Percentiles rank a stretch among this genome's conserved stretches.
phyloP scores from a whole-genome alignment of 1,140 invertebrate species.

The Lutraria rhynchaena region DNA sequence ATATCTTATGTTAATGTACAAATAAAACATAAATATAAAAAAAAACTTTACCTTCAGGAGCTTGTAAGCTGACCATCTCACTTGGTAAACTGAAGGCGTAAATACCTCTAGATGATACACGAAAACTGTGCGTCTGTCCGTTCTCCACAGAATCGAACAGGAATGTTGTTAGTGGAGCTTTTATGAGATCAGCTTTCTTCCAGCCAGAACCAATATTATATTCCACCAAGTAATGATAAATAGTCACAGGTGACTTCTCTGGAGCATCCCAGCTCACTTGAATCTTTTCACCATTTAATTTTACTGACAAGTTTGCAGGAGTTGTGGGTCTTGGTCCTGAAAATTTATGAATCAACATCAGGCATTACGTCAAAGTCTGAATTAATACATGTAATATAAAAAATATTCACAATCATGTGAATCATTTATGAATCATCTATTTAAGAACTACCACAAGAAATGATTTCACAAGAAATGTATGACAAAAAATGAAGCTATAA shows the following conservation, averaged over 20 bases:
- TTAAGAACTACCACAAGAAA: too few relatives aligned
- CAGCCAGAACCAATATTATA: conserved; percentile 91
- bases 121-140: conserved; percentile 63
- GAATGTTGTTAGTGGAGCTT: conserved; percentile 5
- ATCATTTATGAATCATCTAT: too few relatives aligned
- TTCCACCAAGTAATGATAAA: conserved; percentile 89
- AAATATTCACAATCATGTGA: too few relatives aligned
- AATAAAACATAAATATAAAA: too few relatives aligned
- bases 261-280: conserved; percentile 92
- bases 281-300: conserved; percentile 90
- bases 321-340: conserved; percentile 93
- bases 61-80: conserved; percentile 57
- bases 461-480: too few relatives aligned
- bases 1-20: too few relatives aligned
- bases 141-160: conserved; percentile 40
- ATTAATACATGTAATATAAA: too few relatives aligned
- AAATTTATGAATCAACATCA: conserved; percentile 32
- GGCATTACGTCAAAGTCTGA: not conserved
- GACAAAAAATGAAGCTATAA: too few relatives aligned
- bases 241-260: conserved; percentile 86
- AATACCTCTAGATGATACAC: conserved; percentile 65
- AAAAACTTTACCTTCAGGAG: conserved; percentile 54
- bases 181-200: conserved; percentile 86
- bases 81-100: conserved; percentile 64
- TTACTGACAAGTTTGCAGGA: conserved; percentile 91